phyloP scores from a whole-genome alignment of 2,888 invertebrate genomes.

The Napeogenes sylphis region DNA sequence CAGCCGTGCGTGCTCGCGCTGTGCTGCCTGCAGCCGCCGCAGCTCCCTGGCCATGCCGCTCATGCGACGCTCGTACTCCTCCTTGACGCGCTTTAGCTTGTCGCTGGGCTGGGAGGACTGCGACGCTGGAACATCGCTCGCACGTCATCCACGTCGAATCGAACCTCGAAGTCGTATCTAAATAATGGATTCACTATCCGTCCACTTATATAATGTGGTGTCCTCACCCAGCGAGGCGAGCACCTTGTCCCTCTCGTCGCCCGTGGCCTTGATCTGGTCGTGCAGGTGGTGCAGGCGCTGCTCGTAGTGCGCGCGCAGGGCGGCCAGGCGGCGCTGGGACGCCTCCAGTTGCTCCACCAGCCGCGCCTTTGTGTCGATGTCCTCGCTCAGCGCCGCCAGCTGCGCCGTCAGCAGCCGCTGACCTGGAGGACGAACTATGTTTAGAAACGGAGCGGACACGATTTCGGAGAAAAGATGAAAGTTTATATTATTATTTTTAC shows the following conservation, averaged over 20 bases:
- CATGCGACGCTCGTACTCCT: slow-evolving; percentile 93
- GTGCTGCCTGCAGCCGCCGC: slow-evolving; percentile 89
- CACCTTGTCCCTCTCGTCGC: slow-evolving; percentile 94
- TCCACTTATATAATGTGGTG: neutral
- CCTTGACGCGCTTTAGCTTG: slow-evolving; percentile 87
- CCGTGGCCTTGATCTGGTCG: slow-evolving; percentile 90
- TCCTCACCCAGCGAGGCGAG: slow-evolving; percentile 78
- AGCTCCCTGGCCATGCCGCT: slow-evolving; percentile 90
- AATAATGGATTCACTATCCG: neutral
- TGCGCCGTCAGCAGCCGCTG: slow-evolving; percentile 84
- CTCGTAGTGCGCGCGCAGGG: slow-evolving; percentile 94
- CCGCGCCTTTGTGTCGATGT: slow-evolving; percentile 96
- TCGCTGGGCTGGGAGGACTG: slow-evolving; percentile 80
- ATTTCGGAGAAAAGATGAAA: too few relatives aligned
- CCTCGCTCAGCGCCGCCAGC: slow-evolving; percentile 91
- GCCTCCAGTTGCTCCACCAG: slow-evolving; percentile 95
- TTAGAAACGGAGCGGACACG: neutral
- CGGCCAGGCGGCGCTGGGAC: slow-evolving; percentile 90
- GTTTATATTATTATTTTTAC: too few relatives aligned
- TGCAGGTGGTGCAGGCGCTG: slow-evolving; percentile 91
- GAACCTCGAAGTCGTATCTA: neutral
- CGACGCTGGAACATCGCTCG: slow-evolving; percentile 41
- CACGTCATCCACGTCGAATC: too few relatives aligned
- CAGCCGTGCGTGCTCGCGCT: slow-evolving; percentile 91
- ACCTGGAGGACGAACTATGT: slow-evolving; percentile 38